A percentile compares a stretch with the other conserved stretches of the same genome.
Evolutionary conservation across 2,888 invertebrate genomes (phyloP).

Genomic region (Drosophila ustulata): DNA sequence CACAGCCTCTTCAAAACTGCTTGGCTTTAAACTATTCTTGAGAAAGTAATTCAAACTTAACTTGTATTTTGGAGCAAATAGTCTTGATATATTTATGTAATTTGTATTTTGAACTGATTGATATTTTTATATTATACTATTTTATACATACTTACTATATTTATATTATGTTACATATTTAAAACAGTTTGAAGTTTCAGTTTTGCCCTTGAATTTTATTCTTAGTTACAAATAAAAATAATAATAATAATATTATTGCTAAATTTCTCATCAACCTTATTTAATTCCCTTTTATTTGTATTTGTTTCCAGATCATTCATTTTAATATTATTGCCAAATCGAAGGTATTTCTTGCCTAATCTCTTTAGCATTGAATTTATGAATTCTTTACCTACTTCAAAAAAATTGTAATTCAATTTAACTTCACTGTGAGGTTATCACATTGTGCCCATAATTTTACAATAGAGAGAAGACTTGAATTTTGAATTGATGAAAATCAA

Average conservation of each 20-base stretch:
- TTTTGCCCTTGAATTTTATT: no score
- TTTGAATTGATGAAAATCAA: slow-evolving; percentile 28
- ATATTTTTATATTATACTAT: no score
- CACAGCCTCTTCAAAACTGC: background rate
- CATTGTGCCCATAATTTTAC: background rate
- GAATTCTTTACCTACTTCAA: background rate
- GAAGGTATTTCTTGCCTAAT: background rate
- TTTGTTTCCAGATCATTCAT: no score
- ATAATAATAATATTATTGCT: no score
- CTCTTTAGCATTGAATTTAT: background rate
- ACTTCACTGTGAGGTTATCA: background rate
- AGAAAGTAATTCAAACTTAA: background rate
- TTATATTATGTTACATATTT: no score
- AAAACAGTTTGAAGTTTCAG: no score
- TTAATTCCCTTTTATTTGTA: no score
- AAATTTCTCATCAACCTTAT: no score
- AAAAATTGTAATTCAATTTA: background rate
- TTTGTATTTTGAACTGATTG: no score
- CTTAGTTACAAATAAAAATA: no score
- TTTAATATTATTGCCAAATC: background rate
- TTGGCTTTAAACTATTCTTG: background rate
- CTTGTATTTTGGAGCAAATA: background rate
- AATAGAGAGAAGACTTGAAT: background rate
- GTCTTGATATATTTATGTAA: background rate
- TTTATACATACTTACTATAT: no score